phyloP scores from a whole-genome alignment of 2,113 vertebrate genomes.

The Erpornis zantholeuca region DNA sequence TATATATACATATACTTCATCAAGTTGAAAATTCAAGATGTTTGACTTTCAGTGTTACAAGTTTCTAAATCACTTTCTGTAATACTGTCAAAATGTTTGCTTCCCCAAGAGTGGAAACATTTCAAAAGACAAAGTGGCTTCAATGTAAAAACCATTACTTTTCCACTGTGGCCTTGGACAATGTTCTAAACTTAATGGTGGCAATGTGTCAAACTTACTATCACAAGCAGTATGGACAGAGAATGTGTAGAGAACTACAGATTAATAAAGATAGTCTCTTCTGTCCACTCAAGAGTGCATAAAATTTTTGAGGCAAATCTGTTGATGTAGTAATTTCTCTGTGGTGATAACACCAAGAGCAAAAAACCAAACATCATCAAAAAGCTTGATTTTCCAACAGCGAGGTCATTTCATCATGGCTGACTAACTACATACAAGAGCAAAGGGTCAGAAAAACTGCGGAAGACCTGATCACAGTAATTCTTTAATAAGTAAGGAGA shows the following conservation, averaged over 20 bases:
- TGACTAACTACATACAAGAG: neutral
- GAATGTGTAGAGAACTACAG: neutral
- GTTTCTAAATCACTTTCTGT: neutral
- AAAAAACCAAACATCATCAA: neutral
- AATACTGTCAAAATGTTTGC: neutral
- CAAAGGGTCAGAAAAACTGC: neutral
- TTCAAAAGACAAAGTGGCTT: neutral
- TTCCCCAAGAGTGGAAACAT: neutral
- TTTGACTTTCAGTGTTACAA: neutral
- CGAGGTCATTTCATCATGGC: neutral
- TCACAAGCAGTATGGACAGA: neutral
- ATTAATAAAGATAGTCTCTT: neutral
- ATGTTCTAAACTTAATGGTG: neutral
- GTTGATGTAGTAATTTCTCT: neutral
- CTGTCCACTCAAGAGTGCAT: neutral
- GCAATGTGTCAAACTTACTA: neutral
- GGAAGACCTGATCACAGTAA: neutral
- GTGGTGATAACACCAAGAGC: neutral
- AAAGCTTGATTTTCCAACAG: neutral
- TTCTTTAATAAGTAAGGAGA: neutral
- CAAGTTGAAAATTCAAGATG: neutral
- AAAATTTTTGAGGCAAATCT: neutral
- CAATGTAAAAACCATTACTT: neutral
- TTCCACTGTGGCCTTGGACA: neutral
- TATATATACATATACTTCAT: neutral